Percentiles rank a stretch among this genome's conserved stretches.
These are phyloP conservation scores for Biston betularia DNA, from an alignment of 2,888 invertebrate genomes.

Conservation along the genomic window DNA sequence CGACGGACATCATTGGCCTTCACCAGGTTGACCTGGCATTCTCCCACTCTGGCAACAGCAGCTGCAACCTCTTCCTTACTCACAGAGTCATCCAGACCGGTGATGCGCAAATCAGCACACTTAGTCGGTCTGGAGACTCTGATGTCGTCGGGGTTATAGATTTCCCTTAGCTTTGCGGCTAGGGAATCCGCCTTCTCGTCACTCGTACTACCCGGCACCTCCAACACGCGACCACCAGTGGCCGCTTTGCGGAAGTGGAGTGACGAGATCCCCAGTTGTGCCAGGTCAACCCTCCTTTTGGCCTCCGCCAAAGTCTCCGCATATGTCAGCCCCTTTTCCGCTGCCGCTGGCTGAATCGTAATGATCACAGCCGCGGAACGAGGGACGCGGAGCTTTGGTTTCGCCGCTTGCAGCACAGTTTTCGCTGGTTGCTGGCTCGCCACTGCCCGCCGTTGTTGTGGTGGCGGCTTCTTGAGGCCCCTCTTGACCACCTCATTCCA, in stretches of 20 bases:
- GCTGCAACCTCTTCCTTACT: conserved; percentile 14
- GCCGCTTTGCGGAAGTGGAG: conserved; percentile 7
- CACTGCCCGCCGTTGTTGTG: background rate
- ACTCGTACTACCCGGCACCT: conserved; percentile 25
- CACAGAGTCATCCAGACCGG: conserved; percentile 41
- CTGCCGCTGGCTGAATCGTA: conserved; percentile 19
- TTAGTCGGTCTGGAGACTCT: conserved; percentile 31
- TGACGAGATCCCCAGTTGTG: conserved; percentile 5
- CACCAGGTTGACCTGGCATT: conserved; percentile 3
- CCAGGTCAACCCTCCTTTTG: conserved; percentile 2
- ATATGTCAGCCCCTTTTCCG: conserved; percentile 26
- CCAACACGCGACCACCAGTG: conserved; percentile 33
- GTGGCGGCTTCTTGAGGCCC: background rate
- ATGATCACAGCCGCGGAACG: conserved; percentile 27
- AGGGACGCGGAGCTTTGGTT: conserved; percentile 16
- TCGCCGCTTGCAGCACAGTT: background rate
- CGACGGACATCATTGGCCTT: conserved; percentile 20
- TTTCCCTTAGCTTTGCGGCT: conserved; percentile 27
- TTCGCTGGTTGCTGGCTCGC: background rate
- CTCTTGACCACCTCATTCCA: background rate
- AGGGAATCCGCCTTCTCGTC: conserved; percentile 32
- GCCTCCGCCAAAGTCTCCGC: conserved; percentile 21
- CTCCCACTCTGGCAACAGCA: conserved; percentile 26
- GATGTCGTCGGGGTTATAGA: background rate
- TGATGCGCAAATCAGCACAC: conserved; percentile 29